Evolutionary conservation across 2,888 invertebrate genomes (phyloP), one percentile per base, ranked within the genome.

Genomic region (Thymelicus sylvestris): DNA sequence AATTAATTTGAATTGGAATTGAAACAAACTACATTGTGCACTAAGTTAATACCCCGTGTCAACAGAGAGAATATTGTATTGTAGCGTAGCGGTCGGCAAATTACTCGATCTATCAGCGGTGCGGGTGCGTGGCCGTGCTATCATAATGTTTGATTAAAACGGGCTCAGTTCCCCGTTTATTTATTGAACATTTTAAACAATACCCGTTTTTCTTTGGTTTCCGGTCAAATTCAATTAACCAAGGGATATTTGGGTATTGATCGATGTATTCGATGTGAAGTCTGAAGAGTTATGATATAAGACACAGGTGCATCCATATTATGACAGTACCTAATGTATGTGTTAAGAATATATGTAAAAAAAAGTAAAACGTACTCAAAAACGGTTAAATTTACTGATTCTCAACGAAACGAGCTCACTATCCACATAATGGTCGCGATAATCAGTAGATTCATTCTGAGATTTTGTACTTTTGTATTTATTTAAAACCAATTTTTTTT

Each of bases 31-130:
- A 44, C 38, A 64, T n/a, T 15, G 50, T 52, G 6, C 19, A 52
- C 15, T 19, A 19, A 59, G 24, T 19, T 63, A 41, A 48, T 39
- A 48, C 48, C 44, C 38, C 38, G 13, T 59, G 50, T 84, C 83
- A 86, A 84, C 80, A 83, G 84, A 80, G 74, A 75, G 77, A 72
- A 67, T 64, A 77, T 79, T 75, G 76, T 77, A 73, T 74, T 77
- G 76, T 78, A 31, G 31, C 77, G 76, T 74, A 74, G 77, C 74
- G 76, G 78, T 77, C 75, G 80, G 78, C 80, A 83, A 82, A 84
- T 82, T 81, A 84, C 81, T 83, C 86, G 79, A 89, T 90, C 87
- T 86, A 83, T 83, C 88, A 86, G 84, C 82, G 77, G 47, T 83
- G 79, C 44, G 44, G 8, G 10, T 44, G 44, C 79, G 73, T n/a